Conservation (phyloP, 2,888 invertebrate species). For the Tetropium fuscum region DNA sequence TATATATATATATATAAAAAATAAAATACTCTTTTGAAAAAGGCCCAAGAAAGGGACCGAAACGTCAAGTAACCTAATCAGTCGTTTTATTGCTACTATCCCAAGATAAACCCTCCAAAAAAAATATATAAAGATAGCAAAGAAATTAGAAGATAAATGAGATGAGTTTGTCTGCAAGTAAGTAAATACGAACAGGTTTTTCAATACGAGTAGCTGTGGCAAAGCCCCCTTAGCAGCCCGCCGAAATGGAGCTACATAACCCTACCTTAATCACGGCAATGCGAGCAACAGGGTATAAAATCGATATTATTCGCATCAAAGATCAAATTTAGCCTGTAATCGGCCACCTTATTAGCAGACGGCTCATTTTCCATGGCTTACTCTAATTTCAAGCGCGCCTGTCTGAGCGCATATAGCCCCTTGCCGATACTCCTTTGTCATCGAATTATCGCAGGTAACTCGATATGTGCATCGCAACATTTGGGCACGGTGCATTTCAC, state of each 20-base stretch:
- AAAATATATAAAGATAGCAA: too few relatives aligned
- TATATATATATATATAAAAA: too few relatives aligned
- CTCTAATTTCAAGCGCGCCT: slow-evolving; percentile 58
- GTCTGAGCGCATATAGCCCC: slow-evolving; percentile 51
- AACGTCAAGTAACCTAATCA: too few relatives aligned
- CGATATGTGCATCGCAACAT: slow-evolving; percentile 30
- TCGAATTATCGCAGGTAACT: slow-evolving; percentile 52
- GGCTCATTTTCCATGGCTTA: slow-evolving; percentile 59
- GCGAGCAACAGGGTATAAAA: slow-evolving; percentile 55
- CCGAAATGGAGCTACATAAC: slow-evolving; percentile 22
- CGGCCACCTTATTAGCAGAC: slow-evolving; percentile 62
- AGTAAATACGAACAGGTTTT: too few relatives aligned
- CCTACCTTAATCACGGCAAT: slow-evolving; percentile 26
- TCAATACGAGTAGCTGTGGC: slow-evolving; percentile 19
- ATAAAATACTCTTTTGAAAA: too few relatives aligned
- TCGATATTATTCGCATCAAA: slow-evolving; percentile 59
- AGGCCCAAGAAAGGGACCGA: too few relatives aligned
- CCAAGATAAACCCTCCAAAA: too few relatives aligned
- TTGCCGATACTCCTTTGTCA: slow-evolving; percentile 59
- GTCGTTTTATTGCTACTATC: too few relatives aligned
- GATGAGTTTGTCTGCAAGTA: too few relatives aligned
- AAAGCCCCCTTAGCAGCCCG: slow-evolving; percentile 12
- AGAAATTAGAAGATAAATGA: too few relatives aligned
- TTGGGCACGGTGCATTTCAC: too few relatives aligned
- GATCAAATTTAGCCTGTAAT: slow-evolving; percentile 63